Base-by-base conservation (phyloP, 2,888 invertebrate species). In the Stenodema calcarata region DNA sequence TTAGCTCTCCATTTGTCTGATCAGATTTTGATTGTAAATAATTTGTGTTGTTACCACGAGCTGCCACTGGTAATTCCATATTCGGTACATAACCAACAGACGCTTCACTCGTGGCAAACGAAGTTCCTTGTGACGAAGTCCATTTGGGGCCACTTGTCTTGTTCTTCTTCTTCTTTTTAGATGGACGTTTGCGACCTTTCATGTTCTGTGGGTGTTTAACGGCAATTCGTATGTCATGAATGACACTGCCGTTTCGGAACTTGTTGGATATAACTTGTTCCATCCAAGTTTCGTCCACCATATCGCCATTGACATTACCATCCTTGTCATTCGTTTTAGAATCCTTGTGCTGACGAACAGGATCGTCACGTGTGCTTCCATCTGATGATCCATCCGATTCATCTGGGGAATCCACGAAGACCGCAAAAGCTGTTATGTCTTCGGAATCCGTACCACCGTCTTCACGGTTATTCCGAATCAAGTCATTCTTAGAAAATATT, bases 201-300 rank as follows among this genome's bases (percentile, higher is more conserved):
- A 62, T 18, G 41, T 73, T 73, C 41, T 16, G n/a, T 18, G 73
- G 44, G 27, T 78, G 78, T 4, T 41, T 18, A 0, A 78, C 78
- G 14, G 47, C 35, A 11, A 78, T 78, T 18, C 78, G 44, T n/a
- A 78, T 41, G 78, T 78, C 23, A 78, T 78, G 78, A 23, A 78
- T 42, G 18, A 78, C 41, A 18, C 18, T 44, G 14, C 78, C 78
- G 23, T 78, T 78, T 23, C 18, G 18, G 11, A 23, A 18, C 23
- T 62, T 62, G 18, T 62, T 62, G 23, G 23, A 23, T 9, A 27
- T 18, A 7, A 23, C 27, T 11, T 62, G 23, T 23, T 27, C 23
- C 27, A 62, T 62, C 4, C 62, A 23, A 23, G 62, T 62, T 23
- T 62, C 62, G 6, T 18, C 12, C 1, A 12, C 18, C 62, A 23